Evolutionary conservation across 2,888 invertebrate genomes (phyloP).

Genomic region (Julus scanicus): DNA sequence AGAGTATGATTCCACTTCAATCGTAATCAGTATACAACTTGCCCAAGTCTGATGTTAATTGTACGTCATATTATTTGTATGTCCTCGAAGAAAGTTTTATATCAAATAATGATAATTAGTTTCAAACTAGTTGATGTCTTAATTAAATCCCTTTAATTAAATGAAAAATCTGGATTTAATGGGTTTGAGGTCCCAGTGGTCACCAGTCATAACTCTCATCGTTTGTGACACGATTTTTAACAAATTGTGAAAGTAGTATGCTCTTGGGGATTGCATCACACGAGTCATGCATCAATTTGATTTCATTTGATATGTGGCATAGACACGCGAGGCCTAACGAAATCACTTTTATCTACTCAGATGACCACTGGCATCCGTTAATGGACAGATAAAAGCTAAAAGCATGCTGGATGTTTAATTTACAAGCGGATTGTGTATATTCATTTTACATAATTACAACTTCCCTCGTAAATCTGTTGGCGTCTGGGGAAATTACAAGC

Average conservation of each 20-base stretch:
- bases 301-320: background rate
- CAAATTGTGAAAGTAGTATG: background rate
- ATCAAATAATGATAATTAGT: too few relatives aligned
- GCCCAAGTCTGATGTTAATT: too few relatives aligned
- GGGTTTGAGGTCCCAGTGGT: too few relatives aligned
- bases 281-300: background rate
- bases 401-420: slow-evolving; percentile 36
- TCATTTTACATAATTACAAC: slow-evolving; percentile 29
- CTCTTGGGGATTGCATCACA: background rate
- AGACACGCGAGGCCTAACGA: background rate
- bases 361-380: slow-evolving; percentile 24
- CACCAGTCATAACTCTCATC: too few relatives aligned
- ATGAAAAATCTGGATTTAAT: too few relatives aligned
- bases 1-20: too few relatives aligned
- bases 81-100: too few relatives aligned
- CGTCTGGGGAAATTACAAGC: slow-evolving; percentile 25
- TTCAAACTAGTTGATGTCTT: too few relatives aligned
- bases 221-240: too few relatives aligned
- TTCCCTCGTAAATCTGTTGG: slow-evolving; percentile 29
- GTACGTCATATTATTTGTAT: too few relatives aligned
- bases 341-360: slow-evolving; percentile 25
- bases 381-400: slow-evolving; percentile 16
- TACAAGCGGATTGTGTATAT: background rate
- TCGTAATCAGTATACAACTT: too few relatives aligned
- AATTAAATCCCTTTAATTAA: too few relatives aligned